Conservation (phyloP, 2,113 vertebrate species). For the Barnardius zonarius region DNA sequence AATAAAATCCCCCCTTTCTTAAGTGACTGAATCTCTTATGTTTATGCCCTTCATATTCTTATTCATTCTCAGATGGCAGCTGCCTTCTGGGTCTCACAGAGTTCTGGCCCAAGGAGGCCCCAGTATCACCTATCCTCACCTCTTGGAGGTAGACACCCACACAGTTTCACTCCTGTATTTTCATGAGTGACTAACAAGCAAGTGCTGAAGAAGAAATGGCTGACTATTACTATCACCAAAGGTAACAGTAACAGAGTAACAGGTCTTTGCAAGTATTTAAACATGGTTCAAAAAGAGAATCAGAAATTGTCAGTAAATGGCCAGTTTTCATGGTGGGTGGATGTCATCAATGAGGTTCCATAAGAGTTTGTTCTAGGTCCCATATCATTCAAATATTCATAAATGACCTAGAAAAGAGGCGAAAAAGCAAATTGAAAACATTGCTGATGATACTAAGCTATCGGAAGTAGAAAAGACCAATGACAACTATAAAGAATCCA, state of each 20-base stretch:
- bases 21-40: background rate
- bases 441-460: background rate
- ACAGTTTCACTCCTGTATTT: background rate
- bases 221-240: background rate
- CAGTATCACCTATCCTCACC: background rate
- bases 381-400: background rate
- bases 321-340: background rate
- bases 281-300: background rate
- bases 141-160: background rate
- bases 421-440: background rate
- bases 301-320: background rate
- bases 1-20: constrained; percentile 21
- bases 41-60: background rate
- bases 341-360: background rate
- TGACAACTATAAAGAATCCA: background rate
- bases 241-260: background rate
- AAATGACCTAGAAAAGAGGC: background rate
- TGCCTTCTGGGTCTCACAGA: background rate
- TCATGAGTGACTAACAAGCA: background rate
- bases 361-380: background rate
- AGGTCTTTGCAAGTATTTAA: background rate
- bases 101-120: background rate
- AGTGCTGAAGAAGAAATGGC: background rate
- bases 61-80: background rate
- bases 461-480: background rate